Evolutionary conservation across 2,888 invertebrate genomes (phyloP).

Genomic region (Dinocampus coccinellae): DNA sequence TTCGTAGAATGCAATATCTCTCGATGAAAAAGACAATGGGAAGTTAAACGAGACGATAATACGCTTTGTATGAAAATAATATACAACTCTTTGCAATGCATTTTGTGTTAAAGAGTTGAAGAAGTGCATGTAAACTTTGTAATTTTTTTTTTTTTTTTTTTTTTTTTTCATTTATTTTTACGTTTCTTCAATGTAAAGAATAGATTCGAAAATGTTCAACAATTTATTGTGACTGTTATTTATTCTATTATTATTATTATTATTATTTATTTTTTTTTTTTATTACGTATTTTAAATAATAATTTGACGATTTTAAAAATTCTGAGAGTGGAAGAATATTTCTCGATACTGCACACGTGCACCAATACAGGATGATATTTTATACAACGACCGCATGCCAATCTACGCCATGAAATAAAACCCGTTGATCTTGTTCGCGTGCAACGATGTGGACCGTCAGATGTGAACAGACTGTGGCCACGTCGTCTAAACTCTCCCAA

Average conservation of each 20-base stretch:
- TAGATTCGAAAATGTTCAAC: slow-evolving; percentile 3
- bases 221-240: slow-evolving; percentile 24
- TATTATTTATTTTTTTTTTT: too few relatives aligned
- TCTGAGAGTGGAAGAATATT: background rate
- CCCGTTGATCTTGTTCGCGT: slow-evolving; percentile 42
- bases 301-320: too few relatives aligned
- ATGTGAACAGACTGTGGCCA: background rate
- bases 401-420: slow-evolving; percentile 46
- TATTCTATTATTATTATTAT: too few relatives aligned
- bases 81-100: background rate
- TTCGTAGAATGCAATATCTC: slow-evolving; percentile 20
- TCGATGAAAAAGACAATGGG: slow-evolving; percentile 23
- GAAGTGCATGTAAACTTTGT: background rate
- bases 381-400: slow-evolving; percentile 43
- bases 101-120: background rate
- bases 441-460: slow-evolving; percentile 45
- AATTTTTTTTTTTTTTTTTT: background rate
- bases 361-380: slow-evolving; percentile 1
- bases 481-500: slow-evolving; percentile 5
- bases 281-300: too few relatives aligned
- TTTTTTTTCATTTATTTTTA: background rate
- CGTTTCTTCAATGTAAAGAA: slow-evolving; percentile 7
- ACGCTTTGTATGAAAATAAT: slow-evolving; percentile 1
- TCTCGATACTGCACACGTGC: background rate
- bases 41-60: slow-evolving; percentile 25